These are phyloP conservation scores for Leptodactylus fallax DNA, from an alignment of 2,797 vertebrate species.

Conservation along the genomic window DNA sequence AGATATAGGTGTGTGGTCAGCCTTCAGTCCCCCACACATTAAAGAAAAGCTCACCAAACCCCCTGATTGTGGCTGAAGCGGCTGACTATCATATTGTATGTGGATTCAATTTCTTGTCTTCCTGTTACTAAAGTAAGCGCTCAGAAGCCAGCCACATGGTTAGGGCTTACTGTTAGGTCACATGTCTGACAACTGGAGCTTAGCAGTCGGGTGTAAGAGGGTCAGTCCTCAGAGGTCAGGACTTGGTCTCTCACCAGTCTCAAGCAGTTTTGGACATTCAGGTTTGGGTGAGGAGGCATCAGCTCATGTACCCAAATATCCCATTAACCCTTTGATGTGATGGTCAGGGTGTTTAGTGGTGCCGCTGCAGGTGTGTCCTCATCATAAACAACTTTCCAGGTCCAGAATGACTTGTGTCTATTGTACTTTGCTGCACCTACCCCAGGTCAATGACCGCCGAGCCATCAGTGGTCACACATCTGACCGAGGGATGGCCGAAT, in stretches of 20 bases:
- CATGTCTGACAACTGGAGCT: background rate
- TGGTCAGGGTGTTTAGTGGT: background rate
- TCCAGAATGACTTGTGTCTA: background rate
- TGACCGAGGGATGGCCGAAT: background rate
- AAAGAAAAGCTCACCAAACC: no score
- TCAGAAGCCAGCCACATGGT: no score
- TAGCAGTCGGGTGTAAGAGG: background rate
- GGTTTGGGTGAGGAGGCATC: no score
- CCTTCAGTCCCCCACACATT: no score
- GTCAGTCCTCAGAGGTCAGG: no score
- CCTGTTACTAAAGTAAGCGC: background rate
- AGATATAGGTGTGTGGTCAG: no score
- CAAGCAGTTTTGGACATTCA: background rate
- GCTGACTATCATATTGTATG: no score
- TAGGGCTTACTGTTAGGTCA: no score
- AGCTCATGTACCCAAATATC: no score
- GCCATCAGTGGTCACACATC: background rate
- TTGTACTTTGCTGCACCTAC: background rate
- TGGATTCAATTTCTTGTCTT: no score
- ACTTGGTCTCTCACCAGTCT: no score
- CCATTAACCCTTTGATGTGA: background rate
- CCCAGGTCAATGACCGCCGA: slow-evolving; percentile 10
- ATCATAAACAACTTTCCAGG: background rate
- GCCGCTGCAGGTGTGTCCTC: background rate
- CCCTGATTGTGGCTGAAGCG: no score